Evolutionary conservation across 2,113 vertebrate genomes (phyloP).

Genomic region (Peromyscus polionotus): DNA sequence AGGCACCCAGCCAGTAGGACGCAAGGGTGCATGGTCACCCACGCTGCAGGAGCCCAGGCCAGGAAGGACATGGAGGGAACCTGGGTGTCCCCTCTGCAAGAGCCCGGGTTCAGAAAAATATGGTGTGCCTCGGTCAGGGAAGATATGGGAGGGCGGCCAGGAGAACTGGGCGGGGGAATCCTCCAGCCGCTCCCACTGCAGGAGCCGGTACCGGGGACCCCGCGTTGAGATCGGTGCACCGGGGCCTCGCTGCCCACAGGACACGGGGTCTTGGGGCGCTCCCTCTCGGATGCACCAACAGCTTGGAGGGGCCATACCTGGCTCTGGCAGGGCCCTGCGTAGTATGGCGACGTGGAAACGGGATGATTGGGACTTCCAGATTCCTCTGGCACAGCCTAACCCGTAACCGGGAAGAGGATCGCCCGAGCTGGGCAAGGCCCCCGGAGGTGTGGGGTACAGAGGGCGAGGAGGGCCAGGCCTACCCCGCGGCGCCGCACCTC

Average conservation of each 20-base stretch:
- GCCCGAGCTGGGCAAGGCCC: background rate
- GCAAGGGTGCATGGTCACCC: background rate
- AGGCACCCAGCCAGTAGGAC: background rate
- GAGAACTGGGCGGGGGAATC: background rate
- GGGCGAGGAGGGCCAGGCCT: constrained; percentile 32
- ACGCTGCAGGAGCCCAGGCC: background rate
- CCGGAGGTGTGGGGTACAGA: constrained; percentile 20
- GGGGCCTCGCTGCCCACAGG: background rate
- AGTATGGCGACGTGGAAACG: background rate
- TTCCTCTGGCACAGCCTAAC: background rate
- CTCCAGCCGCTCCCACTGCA: background rate
- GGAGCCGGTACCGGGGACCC: background rate
- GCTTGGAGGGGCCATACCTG: background rate
- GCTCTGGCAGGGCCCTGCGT: background rate
- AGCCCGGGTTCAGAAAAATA: background rate
- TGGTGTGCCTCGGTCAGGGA: background rate
- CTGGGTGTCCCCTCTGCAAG: background rate
- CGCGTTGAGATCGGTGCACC: background rate
- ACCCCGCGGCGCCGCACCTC: constrained; percentile 11
- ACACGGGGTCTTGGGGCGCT: background rate
- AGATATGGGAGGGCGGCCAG: background rate
- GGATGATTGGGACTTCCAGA: background rate
- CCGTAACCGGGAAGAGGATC: background rate
- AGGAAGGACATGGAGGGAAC: background rate
- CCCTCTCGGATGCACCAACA: background rate